Base-by-base conservation (phyloP, 2,113 vertebrate species). In the Tringa solitaria region DNA sequence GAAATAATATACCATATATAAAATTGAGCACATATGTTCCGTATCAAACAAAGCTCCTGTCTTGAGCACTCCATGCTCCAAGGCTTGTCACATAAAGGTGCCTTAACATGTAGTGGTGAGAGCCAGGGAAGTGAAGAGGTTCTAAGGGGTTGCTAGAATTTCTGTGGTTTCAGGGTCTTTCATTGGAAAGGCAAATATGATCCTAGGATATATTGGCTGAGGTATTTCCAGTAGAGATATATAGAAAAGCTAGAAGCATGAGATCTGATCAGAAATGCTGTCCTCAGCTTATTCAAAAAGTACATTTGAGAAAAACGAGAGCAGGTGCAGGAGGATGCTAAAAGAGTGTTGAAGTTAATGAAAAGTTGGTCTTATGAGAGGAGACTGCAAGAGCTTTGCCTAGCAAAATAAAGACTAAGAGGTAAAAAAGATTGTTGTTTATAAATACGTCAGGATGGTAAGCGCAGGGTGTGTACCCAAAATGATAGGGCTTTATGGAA, bases 21-120 rank as follows among this genome's bases (percentile, higher is more conserved):
- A 96, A 90, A 93, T 95, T 54, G 90, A 65, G 67, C 65, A 69
- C 74, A 48, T 91, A 87, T 68, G 86, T 64, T 89, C 72, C 53
- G 8, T 61, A 89, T 92, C 92, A 92, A 63, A 75, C 39, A 70
- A 75, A 51, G 74, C 72, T 81, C 61, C 72, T 5, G 0, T 72
- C 76, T 70, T 81, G 45, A 91, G 53, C 48, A 28, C 33, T 87
- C 94, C 50, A 28, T 45, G 67, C 67, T 93, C 65, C 63, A 56
- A 69, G 37, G 43, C 57, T 57, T 72, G 33, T 74, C 61, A 39
- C 45, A 26, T 82, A 57, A 41, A 75, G 50, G 45, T 89, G 16
- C 59, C 63, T 53, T 79, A 64, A 75, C 76, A 17, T 2, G 0
- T 9, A 51, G 57, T 13, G 14, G 50, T n/a, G 30, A 79, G n/a